These are phyloP conservation scores for Sweltsa coloradensis DNA, from an alignment of 1,140 invertebrate species.

Conservation along the genomic window DNA sequence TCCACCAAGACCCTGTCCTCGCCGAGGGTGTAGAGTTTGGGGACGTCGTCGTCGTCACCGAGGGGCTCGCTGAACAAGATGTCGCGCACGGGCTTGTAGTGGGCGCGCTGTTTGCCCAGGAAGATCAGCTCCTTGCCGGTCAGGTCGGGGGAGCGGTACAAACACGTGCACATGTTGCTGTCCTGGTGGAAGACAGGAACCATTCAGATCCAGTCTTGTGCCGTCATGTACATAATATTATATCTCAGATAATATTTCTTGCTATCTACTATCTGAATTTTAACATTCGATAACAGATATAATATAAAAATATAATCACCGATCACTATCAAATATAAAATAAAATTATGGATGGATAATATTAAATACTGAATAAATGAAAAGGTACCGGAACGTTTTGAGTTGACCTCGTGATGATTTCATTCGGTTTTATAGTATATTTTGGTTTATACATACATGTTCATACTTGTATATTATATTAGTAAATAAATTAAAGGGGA, in stretches of 20 bases:
- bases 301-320: not conserved
- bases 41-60: conserved; percentile 17
- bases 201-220: too few relatives aligned
- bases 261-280: too few relatives aligned
- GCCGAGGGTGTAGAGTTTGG: conserved; percentile 41
- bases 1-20: conserved; percentile 49
- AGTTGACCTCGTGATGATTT: too few relatives aligned
- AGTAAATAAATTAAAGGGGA: too few relatives aligned
- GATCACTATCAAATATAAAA: not conserved
- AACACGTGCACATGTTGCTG: conserved; percentile 31
- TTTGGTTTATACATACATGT: too few relatives aligned
- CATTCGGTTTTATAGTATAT: too few relatives aligned
- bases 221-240: too few relatives aligned
- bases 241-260: too few relatives aligned
- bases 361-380: not conserved
- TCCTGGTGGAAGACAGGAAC: too few relatives aligned
- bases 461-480: too few relatives aligned
- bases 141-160: conserved; percentile 34
- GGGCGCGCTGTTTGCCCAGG: conserved; percentile 41
- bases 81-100: conserved; percentile 37
- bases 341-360: not conserved
- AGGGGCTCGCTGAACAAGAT: conserved; percentile 33
- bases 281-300: not conserved
- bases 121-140: conserved; percentile 31
- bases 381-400: too few relatives aligned